Percentiles rank a stretch among this genome's conserved stretches.
Conservation (phyloP, 2,888 invertebrate genomes). For the Rhopalosiphum nymphaeae region DNA sequence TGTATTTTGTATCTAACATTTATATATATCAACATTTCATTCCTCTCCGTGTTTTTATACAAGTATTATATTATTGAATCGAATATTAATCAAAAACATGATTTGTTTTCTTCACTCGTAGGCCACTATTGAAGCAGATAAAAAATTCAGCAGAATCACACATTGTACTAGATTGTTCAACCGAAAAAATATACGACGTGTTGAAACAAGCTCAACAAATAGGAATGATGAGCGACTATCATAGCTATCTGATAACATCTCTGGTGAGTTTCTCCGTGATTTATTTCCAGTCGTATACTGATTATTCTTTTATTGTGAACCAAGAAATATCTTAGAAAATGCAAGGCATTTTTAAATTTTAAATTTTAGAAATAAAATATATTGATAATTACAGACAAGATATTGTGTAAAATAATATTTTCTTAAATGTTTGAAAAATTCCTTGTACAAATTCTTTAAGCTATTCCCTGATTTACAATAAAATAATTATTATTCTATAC, state of each 20-base stretch:
- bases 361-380: neutral
- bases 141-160: constrained; percentile 93
- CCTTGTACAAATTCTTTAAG: neutral
- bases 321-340: neutral
- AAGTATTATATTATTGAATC: neutral
- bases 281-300: neutral
- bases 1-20: neutral
- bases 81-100: neutral
- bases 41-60: neutral
- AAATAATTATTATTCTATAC: neutral
- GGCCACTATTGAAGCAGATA: constrained; percentile 89
- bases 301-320: neutral
- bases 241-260: constrained; percentile 93
- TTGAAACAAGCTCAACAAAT: constrained; percentile 95
- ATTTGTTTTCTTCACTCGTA: constrained; percentile 75
- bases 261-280: constrained; percentile 77
- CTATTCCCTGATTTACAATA: neutral
- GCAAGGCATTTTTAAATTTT: neutral
- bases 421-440: neutral
- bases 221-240: constrained; percentile 96
- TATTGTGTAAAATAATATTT: neutral
- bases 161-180: constrained; percentile 90
- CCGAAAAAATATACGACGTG: constrained; percentile 86
- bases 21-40: neutral
- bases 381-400: neutral